Evolutionary conservation across 2,797 vertebrate species (phyloP).

Genomic region (Cygnus olor): DNA sequence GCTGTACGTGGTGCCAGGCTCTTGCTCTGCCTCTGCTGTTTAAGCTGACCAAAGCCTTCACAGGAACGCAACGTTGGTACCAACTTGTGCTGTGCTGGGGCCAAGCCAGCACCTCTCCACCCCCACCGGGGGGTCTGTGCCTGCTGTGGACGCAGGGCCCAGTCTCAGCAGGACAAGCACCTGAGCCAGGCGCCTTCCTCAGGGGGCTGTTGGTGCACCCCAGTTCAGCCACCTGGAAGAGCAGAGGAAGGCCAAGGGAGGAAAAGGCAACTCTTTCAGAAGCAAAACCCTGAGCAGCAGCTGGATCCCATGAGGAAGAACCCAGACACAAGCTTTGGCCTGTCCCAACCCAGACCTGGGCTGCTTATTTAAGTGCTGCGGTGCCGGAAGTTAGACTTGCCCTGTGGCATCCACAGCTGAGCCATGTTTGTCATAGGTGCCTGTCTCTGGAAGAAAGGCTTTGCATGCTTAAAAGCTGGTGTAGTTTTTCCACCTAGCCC

Average conservation of each 20-base stretch:
- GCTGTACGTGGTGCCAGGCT: neutral
- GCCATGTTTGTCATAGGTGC: neutral
- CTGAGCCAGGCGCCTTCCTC: neutral
- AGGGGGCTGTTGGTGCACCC: neutral
- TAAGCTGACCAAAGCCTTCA: neutral
- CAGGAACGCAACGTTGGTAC: neutral
- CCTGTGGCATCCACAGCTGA: neutral
- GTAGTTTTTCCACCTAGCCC: neutral
- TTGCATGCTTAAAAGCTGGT: neutral
- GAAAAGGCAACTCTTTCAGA: neutral
- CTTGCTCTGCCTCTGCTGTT: neutral
- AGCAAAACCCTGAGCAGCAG: neutral
- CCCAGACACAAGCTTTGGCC: neutral
- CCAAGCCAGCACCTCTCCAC: accelerated
- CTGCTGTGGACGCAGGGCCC: accelerated
- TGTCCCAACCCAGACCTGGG: neutral
- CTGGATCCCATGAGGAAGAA: neutral
- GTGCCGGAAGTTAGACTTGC: neutral
- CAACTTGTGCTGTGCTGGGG: neutral
- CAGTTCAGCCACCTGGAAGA: neutral
- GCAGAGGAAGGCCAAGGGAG: neutral
- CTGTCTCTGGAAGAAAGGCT: neutral
- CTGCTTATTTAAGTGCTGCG: neutral
- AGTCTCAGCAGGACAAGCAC: neutral
- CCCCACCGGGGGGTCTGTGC: too few species aligned